Conservation (phyloP, 2,113 vertebrate genomes). For the Theropithecus gelada region DNA sequence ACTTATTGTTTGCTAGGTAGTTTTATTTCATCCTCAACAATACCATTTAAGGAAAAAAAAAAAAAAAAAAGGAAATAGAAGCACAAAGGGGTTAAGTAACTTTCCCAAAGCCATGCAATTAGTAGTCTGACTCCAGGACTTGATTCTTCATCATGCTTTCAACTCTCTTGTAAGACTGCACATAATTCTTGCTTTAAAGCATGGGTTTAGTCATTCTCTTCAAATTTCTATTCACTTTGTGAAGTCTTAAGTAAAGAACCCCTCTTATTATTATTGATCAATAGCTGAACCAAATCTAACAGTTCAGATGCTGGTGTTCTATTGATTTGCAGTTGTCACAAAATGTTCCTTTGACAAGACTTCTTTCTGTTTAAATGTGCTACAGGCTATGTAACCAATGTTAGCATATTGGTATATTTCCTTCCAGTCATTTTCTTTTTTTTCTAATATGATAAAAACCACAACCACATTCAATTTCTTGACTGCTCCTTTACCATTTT, state of each 20-base stretch:
- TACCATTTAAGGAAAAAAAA: too few species aligned
- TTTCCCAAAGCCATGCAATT: not conserved
- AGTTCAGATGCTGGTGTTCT: not conserved
- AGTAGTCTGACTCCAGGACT: not conserved
- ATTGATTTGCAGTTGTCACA: not conserved
- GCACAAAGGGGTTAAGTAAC: not conserved
- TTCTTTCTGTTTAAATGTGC: not conserved
- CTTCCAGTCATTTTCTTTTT: not conserved
- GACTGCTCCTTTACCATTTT: not conserved
- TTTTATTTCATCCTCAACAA: not conserved
- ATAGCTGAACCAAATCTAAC: not conserved
- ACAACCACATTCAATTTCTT: not conserved
- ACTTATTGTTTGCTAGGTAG: too few species aligned
- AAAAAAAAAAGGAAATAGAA: not conserved
- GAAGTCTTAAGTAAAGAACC: not conserved
- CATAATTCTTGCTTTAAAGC: not conserved
- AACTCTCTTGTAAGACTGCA: not conserved
- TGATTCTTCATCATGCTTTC: not conserved
- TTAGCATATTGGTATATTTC: not conserved
- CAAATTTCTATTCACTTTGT: not conserved
- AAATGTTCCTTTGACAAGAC: not conserved
- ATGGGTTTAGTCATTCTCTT: not conserved
- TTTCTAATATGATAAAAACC: not conserved
- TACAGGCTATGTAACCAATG: not conserved
- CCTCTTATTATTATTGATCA: not conserved